Base-by-base conservation (phyloP, 2,888 invertebrate species). In the Pristionchus entomophagus region DNA sequence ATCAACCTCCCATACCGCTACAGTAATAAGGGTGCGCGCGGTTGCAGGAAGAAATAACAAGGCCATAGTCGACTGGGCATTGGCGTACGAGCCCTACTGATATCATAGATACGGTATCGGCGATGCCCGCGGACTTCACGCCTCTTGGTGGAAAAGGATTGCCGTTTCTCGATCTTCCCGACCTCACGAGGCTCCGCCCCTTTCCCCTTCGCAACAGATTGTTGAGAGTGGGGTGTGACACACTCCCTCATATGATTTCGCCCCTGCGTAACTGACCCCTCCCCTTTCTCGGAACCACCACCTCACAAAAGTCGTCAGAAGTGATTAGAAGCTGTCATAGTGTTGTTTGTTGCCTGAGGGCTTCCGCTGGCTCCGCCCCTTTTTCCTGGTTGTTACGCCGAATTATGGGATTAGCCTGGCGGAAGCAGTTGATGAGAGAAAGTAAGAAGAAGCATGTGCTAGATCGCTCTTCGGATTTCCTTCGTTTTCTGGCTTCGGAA, bases 351-450 rank as follows among this genome's bases (percentile, higher is more conserved):
- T 26, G 17, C n/a, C n/a, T 73, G 73, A n/a, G 26, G 73, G 73
- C 73, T 73, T 73, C 65, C 35, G 41, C n/a, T 73, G 41, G 17
- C 73, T 45, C 73, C 73, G 73, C 73, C 73, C 73, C 65, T n/a
- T n/a, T n/a, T n/a, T 45, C 45, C 45, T 14, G 6, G 41, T 73
- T 12, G 0, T 73, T 26, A 8, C n/a, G 73, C 26, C 73, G 41
- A 73, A 73, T 73, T 73, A 73, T 73, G n/a, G 73, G 73, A 38
- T 73, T 73, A 73, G 22, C 0, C n/a, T n/a, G n/a, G 26, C 65
- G 65, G 65, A 65, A 65, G 65, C 14, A 35, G 17, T 29, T 19
- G 65, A 65, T 65, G 65, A 65, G 65, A 65, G 35, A n/a, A 26
- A n/a, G 29, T 10, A 32, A n/a, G 29, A 22, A 35, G 29, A 35